A percentile compares a stretch with the other conserved stretches of the same genome.
Evolutionary conservation across 2,888 invertebrate genomes (phyloP).

Genomic region (Salpingus planirostris): DNA sequence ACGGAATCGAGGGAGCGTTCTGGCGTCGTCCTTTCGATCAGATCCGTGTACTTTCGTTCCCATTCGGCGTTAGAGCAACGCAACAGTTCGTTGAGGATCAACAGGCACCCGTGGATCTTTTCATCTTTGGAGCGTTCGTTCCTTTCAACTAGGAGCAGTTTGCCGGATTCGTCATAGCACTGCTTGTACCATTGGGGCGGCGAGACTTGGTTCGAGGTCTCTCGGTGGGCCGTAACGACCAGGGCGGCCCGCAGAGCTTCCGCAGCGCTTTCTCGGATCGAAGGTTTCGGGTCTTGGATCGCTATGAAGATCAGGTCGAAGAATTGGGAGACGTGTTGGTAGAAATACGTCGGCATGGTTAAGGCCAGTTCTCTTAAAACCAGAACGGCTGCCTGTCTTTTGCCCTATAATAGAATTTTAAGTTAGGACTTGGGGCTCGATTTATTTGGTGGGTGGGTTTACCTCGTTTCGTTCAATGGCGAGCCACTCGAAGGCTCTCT

Average conservation of each 20-base stretch:
- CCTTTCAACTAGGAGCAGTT: constrained; percentile 63
- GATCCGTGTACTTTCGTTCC: constrained; percentile 70
- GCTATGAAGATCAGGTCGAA: constrained; percentile 91
- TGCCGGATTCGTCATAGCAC: constrained; percentile 83
- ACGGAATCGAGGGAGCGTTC: constrained; percentile 28
- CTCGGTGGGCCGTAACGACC: constrained; percentile 90
- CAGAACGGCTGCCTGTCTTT: constrained; percentile 86
- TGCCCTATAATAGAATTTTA: constrained; percentile 46
- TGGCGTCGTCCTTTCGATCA: constrained; percentile 47
- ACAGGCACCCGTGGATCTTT: constrained; percentile 82
- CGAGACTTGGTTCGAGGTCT: constrained; percentile 86
- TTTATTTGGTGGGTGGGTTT: constrained; percentile 7
- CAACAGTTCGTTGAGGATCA: constrained; percentile 89
- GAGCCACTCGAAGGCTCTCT: constrained; percentile 92
- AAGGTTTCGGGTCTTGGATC: constrained; percentile 82
- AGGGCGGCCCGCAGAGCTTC: constrained; percentile 91
- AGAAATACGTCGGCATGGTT: constrained; percentile 95
- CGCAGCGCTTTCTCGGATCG: constrained; percentile 86
- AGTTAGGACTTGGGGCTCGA: neutral
- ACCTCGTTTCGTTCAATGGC: constrained; percentile 81
- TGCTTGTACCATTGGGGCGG: constrained; percentile 88
- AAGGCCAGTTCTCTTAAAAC: constrained; percentile 89
- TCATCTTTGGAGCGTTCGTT: constrained; percentile 81
- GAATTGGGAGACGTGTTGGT: constrained; percentile 86
- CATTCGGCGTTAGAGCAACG: constrained; percentile 82